phyloP scores from a whole-genome alignment of 64 coral and sea anemone genomes.

The Pocillopora verrucosa region DNA sequence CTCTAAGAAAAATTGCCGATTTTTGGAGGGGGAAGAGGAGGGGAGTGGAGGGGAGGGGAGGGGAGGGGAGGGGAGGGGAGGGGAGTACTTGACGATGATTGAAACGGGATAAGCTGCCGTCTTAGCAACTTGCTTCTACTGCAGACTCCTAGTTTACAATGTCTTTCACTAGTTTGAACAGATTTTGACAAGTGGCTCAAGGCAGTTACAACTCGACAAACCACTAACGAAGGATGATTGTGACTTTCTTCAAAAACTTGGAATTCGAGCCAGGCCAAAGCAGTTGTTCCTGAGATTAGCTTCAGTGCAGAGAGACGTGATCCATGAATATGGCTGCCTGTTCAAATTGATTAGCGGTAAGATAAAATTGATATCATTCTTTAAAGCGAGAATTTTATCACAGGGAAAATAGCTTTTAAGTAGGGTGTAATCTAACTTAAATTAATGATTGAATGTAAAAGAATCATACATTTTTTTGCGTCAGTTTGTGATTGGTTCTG shows the following conservation, averaged over 20 bases:
- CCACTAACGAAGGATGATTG: constrained; percentile 15
- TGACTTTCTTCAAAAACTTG: constrained; percentile 7
- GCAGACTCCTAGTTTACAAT: background rate
- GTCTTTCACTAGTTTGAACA: background rate
- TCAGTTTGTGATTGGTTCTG: no score
- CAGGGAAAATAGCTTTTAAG: background rate
- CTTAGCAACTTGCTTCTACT: no score
- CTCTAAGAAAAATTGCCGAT: no score
- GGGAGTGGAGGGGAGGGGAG: no score
- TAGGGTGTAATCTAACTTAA: no score
- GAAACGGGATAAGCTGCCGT: no score
- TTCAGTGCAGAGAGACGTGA: background rate
- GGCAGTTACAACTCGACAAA: background rate
- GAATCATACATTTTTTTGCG: no score
- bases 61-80: no score
- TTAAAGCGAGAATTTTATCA: background rate
- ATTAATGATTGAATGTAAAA: no score
- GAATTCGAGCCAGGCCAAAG: constrained; percentile 24
- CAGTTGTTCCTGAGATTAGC: background rate
- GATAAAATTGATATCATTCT: background rate
- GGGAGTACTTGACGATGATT: no score
- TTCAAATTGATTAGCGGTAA: constrained; percentile 21
- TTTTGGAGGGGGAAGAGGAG: no score
- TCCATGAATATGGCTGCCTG: constrained; percentile 19
- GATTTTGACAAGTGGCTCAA: constrained; percentile 9